Conservation (phyloP, 35 echinoderm and acorn worm species). For the Strongylocentrotus purpuratus region DNA sequence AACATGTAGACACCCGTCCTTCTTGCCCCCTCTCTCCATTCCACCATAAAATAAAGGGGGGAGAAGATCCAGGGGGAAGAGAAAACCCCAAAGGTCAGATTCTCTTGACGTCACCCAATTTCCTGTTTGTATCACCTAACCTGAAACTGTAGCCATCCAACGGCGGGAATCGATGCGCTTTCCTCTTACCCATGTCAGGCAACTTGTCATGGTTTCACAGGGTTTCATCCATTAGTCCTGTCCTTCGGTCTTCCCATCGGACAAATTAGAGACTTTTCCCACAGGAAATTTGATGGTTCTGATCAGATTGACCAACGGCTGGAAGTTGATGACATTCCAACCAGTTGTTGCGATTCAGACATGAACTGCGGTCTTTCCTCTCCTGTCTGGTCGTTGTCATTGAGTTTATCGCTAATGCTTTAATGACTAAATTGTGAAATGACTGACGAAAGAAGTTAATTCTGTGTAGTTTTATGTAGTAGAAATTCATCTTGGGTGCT, state of each 20-base stretch:
- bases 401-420: too few relatives aligned
- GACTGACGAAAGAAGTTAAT: too few relatives aligned
- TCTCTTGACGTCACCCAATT: slow-evolving; percentile 34
- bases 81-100: neutral
- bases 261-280: neutral
- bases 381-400: neutral
- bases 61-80: neutral
- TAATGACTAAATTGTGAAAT: too few relatives aligned
- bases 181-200: neutral
- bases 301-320: neutral
- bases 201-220: neutral
- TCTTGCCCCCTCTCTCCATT: neutral
- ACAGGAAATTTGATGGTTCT: neutral
- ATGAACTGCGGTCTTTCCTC: neutral
- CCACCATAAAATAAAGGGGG: neutral
- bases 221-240: neutral
- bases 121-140: slow-evolving; percentile 17
- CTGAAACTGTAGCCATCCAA: slow-evolving; percentile 19
- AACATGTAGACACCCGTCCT: neutral
- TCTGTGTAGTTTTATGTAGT: too few relatives aligned
- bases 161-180: neutral
- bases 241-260: neutral
- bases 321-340: neutral
- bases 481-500: too few relatives aligned
- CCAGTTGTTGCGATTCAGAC: neutral